Evolutionary conservation across 1,140 invertebrate species (phyloP).

Genomic region (Bombus turneri): DNA sequence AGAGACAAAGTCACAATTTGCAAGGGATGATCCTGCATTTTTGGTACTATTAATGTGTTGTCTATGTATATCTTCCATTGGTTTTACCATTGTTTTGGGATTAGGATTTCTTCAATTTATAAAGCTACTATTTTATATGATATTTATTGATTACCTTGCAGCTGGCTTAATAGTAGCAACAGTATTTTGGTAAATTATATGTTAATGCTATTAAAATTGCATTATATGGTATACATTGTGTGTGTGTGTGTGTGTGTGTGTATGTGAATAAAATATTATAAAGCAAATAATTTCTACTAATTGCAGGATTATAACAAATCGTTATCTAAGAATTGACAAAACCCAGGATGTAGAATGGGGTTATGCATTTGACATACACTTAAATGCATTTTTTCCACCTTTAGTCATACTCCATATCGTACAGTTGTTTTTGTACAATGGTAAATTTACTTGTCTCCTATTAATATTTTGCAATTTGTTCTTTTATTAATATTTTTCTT

Average conservation of each 20-base stretch:
- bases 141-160: slow-evolving; percentile 97
- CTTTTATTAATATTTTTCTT: neutral
- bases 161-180: slow-evolving; percentile 95
- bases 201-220: neutral
- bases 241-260: too few relatives aligned
- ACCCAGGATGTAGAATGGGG: slow-evolving; percentile 97
- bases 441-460: slow-evolving; percentile 82
- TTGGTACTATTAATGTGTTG: slow-evolving; percentile 95
- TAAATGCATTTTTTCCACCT: slow-evolving; percentile 98
- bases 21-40: slow-evolving; percentile 99
- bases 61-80: slow-evolving; percentile 94
- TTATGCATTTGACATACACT: slow-evolving; percentile 99
- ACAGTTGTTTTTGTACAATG: slow-evolving; percentile 94
- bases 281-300: slow-evolving; percentile 42
- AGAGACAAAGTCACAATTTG: slow-evolving; percentile 99
- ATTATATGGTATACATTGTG: neutral
- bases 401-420: slow-evolving; percentile 96
- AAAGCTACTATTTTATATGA: slow-evolving; percentile 94
- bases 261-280: slow-evolving; percentile 33
- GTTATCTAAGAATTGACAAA: slow-evolving; percentile 90
- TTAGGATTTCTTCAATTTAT: slow-evolving; percentile 90
- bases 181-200: slow-evolving; percentile 89
- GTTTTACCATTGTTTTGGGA: slow-evolving; percentile 92
- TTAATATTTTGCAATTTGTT: slow-evolving; percentile 21
- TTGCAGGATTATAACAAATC: slow-evolving; percentile 93